Evolutionary conservation across 2,888 invertebrate species (phyloP).

Genomic region (Agriopis marginaria): DNA sequence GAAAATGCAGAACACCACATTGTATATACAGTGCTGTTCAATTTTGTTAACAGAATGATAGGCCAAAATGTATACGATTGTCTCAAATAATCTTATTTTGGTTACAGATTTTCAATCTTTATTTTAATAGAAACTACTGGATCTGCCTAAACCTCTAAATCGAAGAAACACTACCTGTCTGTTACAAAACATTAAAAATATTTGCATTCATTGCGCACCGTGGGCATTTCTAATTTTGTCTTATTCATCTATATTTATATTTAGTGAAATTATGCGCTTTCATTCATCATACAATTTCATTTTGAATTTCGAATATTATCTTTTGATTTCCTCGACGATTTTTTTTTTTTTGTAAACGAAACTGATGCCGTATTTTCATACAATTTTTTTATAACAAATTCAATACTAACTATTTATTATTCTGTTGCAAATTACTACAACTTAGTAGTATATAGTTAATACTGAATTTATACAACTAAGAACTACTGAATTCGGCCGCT

Average conservation of each 20-base stretch:
- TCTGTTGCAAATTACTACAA: too few relatives aligned
- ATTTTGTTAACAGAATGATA: too few relatives aligned
- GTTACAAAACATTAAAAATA: conserved; percentile 28
- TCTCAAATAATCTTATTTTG: too few relatives aligned
- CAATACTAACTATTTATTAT: background rate
- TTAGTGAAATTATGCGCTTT: background rate
- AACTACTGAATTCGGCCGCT: too few relatives aligned
- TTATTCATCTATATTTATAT: background rate
- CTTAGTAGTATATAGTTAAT: background rate
- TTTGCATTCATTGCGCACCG: conserved; percentile 35
- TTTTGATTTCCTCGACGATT: background rate
- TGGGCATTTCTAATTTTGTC: conserved; percentile 12
- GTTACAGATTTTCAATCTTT: conserved; percentile 1
- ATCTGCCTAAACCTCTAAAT: conserved; percentile 5
- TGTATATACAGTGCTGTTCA: too few relatives aligned
- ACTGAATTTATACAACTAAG: too few relatives aligned
- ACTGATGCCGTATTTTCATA: too few relatives aligned
- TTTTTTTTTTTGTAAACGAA: background rate
- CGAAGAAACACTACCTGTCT: background rate
- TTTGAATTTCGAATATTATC: background rate
- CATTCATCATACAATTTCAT: conserved; percentile 3
- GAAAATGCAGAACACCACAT: too few relatives aligned
- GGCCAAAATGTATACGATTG: too few relatives aligned
- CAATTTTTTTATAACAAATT: too few relatives aligned
- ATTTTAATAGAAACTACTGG: background rate